These are phyloP conservation scores for Gavia stellata DNA, from an alignment of 2,113 vertebrate species.

Conservation along the genomic window DNA sequence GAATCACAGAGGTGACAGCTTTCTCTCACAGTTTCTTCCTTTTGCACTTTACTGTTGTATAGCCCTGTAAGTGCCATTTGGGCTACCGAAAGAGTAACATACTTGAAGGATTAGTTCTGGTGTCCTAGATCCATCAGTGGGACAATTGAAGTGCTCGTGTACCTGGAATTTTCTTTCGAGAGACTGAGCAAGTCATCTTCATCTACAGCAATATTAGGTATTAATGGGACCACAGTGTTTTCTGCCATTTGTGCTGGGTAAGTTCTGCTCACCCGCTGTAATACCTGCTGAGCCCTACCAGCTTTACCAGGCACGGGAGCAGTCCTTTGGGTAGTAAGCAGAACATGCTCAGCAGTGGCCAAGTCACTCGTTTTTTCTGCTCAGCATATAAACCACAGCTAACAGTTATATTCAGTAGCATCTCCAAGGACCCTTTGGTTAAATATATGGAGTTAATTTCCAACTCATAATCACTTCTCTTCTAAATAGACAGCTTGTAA, in stretches of 20 bases:
- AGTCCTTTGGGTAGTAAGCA: not conserved
- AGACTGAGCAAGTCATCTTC: not conserved
- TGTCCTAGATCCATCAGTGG: not conserved
- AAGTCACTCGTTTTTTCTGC: not conserved
- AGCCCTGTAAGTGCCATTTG: not conserved
- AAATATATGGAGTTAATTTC: not conserved
- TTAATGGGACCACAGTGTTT: not conserved
- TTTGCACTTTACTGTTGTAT: not conserved
- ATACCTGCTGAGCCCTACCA: not conserved
- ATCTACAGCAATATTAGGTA: not conserved
- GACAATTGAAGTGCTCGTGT: not conserved
- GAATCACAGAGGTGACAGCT: not conserved
- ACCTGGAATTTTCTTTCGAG: not conserved
- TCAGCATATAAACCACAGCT: not conserved
- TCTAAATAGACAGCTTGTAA: not conserved
- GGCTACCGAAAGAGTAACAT: not conserved
- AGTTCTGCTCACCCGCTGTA: not conserved
- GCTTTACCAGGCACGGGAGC: not conserved
- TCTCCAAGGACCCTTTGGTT: not conserved
- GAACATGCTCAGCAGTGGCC: not conserved
- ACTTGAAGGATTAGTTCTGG: not conserved
- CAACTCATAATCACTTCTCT: not conserved
- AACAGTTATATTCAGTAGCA: not conserved
- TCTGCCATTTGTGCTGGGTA: not conserved
- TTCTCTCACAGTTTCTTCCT: not conserved